Base-by-base conservation (phyloP, 2,888 invertebrate species). In the Caenorhabditis virilis region DNA sequence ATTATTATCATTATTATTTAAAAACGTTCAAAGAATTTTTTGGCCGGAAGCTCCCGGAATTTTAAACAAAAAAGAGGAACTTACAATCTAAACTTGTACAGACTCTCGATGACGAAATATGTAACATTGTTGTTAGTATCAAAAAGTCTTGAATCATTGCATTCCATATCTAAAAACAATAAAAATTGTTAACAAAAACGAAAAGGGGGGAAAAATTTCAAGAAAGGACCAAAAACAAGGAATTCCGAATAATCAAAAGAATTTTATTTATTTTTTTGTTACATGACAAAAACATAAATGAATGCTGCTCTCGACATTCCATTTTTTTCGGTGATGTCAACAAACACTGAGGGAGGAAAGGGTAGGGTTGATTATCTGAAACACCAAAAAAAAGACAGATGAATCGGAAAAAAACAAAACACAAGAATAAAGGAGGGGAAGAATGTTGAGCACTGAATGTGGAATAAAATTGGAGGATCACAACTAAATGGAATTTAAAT, bases 131-230 rank as follows among this genome's bases (percentile, higher is more conserved):
- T 66, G 9, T 52, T 57, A 15, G 64, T 64, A 55, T 72, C 60
- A 49, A 72, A 72, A 35, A 72, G 15, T 55, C 60, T 38, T 15
- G 69, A 53, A 59, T 72, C 72, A 56, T 69, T 67, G 57, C 72
- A 72, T 49, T 66, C 64, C 69, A 72, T 69, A 33, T 18, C 25
- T 48, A 36, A 7, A 6, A 20, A 30, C n/a, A 13, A 35, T 20
- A 42, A 43, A 43, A 30, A n/a, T n/a, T n/a, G n/a, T n/a, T n/a
- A n/a, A n/a, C n/a, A n/a, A n/a, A n/a, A n/a, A n/a, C n/a, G n/a
- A n/a, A n/a, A n/a, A n/a, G n/a, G n/a, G n/a, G n/a, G n/a, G n/a
- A n/a, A n/a, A n/a, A n/a, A n/a, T n/a, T n/a, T n/a, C n/a, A n/a
- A n/a, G n/a, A n/a, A n/a, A n/a, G n/a, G n/a, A n/a, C n/a, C 15